phyloP scores from a whole-genome alignment of 2,113 vertebrate genomes.

The Chaetodon auriga region DNA sequence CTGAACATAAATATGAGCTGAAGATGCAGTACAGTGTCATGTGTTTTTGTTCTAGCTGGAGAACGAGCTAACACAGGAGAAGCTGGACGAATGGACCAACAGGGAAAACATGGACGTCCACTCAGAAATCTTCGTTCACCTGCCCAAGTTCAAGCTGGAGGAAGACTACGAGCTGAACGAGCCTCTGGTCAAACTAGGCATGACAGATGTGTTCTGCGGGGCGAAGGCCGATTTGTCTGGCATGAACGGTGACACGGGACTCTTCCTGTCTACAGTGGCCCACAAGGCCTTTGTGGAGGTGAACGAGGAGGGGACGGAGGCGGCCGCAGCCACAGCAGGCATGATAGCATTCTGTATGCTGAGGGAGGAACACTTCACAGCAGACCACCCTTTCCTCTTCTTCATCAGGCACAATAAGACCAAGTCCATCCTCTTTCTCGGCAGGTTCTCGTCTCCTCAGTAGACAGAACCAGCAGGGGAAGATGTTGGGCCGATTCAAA shows the following conservation, averaged over 20 bases:
- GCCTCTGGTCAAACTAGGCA: slow-evolving; percentile 85
- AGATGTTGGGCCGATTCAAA: background rate
- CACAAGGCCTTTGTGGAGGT: slow-evolving; percentile 95
- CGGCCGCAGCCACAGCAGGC: slow-evolving; percentile 90
- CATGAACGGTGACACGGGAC: slow-evolving; percentile 86
- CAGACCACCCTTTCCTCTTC: slow-evolving; percentile 94
- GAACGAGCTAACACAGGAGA: slow-evolving; percentile 86
- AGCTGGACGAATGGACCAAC: slow-evolving; percentile 89
- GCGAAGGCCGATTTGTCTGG: slow-evolving; percentile 89
- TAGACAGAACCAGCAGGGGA: slow-evolving; percentile 52
- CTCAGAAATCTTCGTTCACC: slow-evolving; percentile 80
- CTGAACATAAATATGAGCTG: background rate
- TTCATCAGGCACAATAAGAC: slow-evolving; percentile 90
- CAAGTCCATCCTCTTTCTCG: slow-evolving; percentile 88
- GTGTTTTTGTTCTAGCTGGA: slow-evolving; percentile 85
- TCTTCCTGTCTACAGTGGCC: slow-evolving; percentile 89
- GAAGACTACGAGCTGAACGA: slow-evolving; percentile 86
- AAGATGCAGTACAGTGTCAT: background rate
- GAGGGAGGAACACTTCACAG: slow-evolving; percentile 85
- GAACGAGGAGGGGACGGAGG: slow-evolving; percentile 95
- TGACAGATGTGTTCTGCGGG: slow-evolving; percentile 86
- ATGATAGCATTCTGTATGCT: slow-evolving; percentile 73
- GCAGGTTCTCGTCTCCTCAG: slow-evolving; percentile 81
- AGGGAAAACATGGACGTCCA: slow-evolving; percentile 77
- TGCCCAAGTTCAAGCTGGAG: slow-evolving; percentile 94